Conservation (phyloP, 2,113 vertebrate species). For the Cololabis saira region DNA sequence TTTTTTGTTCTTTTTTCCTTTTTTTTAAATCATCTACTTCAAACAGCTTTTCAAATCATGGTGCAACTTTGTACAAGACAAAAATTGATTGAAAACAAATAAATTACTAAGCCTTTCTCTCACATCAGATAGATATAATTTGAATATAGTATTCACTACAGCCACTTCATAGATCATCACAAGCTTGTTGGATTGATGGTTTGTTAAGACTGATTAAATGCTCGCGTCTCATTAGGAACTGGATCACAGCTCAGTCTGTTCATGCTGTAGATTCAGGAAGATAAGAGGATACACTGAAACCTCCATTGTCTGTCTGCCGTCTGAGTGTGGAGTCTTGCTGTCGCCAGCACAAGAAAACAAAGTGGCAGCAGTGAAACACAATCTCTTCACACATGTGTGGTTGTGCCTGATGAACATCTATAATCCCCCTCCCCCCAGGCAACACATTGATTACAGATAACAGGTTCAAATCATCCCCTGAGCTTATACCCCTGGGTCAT, state of each 20-base stretch:
- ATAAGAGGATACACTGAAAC: conserved; percentile 37
- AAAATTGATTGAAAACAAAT: background rate
- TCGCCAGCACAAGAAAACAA: background rate
- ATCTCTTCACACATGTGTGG: background rate
- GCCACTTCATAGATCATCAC: conserved; percentile 62
- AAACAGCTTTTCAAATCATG: background rate
- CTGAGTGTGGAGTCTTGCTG: background rate
- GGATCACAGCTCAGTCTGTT: conserved; percentile 39
- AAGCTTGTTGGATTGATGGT: conserved; percentile 40
- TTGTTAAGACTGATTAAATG: conserved; percentile 67
- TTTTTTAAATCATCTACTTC: background rate
- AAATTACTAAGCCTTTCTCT: too few relatives aligned
- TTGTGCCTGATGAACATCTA: conserved; percentile 14
- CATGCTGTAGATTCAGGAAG: conserved; percentile 36
- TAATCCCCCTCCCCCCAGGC: background rate
- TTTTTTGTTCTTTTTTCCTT: conserved; percentile 7
- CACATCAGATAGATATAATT: background rate
- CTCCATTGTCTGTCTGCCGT: conserved; percentile 5
- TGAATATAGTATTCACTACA: conserved; percentile 1
- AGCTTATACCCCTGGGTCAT: conserved; percentile 12
- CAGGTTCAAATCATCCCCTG: background rate
- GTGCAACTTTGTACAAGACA: background rate
- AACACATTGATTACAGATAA: conserved; percentile 11
- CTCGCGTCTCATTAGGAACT: conserved; percentile 52
- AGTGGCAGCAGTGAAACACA: background rate